Percentiles rank a stretch among this genome's conserved stretches.
Conservation (phyloP, 2,888 invertebrate genomes). For the Pharmacophagus antenor region DNA sequence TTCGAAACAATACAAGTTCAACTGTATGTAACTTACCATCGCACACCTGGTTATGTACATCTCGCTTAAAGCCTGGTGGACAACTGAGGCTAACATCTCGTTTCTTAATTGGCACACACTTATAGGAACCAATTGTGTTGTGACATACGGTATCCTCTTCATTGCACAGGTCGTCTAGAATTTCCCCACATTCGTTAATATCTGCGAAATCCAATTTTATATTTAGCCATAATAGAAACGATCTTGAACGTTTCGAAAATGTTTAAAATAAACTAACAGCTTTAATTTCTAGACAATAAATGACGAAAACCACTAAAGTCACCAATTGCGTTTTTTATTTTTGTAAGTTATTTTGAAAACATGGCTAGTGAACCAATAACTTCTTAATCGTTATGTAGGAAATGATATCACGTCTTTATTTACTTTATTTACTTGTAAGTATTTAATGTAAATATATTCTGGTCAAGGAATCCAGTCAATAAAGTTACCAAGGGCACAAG, state of each 20-base stretch:
- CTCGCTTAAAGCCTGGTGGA: slow-evolving; percentile 80
- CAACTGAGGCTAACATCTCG: slow-evolving; percentile 66
- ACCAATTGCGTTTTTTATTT: too few relatives aligned
- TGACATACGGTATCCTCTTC: slow-evolving; percentile 82
- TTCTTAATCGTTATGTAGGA: neutral
- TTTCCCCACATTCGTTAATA: slow-evolving; percentile 87
- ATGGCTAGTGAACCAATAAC: neutral
- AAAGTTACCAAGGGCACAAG: neutral
- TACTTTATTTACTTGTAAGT: slow-evolving; percentile 12
- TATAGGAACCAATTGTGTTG: slow-evolving; percentile 85
- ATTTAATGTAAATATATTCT: slow-evolving; percentile 4
- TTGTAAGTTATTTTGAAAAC: too few relatives aligned
- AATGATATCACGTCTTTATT: neutral
- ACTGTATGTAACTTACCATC: slow-evolving; percentile 58
- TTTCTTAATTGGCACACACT: slow-evolving; percentile 77
- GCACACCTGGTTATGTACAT: slow-evolving; percentile 78
- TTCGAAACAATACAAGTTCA: neutral
- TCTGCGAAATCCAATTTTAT: slow-evolving; percentile 68
- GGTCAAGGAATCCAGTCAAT: neutral
- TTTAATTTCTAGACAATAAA: too few relatives aligned
- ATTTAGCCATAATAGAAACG: neutral
- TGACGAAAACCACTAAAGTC: too few relatives aligned
- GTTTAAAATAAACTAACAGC: too few relatives aligned
- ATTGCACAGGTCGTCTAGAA: slow-evolving; percentile 80
- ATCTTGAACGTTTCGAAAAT: too few relatives aligned